Evolutionary conservation across 2,113 vertebrate species (phyloP).

Genomic region (Misgurnus mizolepis): DNA sequence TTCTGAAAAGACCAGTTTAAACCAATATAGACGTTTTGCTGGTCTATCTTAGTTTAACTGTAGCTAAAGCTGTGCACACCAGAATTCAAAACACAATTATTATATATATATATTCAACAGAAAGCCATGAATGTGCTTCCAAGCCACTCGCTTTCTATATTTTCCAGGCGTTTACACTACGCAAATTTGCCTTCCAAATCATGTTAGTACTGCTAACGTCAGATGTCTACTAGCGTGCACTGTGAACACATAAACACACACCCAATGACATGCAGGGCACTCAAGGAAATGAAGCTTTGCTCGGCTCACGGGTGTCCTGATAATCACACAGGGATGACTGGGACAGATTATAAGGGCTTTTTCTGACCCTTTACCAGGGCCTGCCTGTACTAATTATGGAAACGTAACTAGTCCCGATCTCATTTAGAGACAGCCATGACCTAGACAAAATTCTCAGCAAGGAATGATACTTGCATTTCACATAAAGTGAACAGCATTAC

Average conservation of each 20-base stretch:
- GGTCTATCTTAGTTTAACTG: no score
- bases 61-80: background rate
- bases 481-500: background rate
- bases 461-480: background rate
- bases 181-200: slow-evolving; percentile 36
- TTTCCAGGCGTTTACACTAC: slow-evolving; percentile 7
- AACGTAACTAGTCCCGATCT: slow-evolving; percentile 39
- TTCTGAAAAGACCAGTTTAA: background rate
- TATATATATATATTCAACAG: background rate
- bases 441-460: slow-evolving; percentile 28
- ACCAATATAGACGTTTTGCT: no score
- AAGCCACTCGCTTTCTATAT: background rate
- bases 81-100: background rate
- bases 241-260: background rate
- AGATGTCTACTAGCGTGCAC: slow-evolving; percentile 4
- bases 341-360: slow-evolving; percentile 35
- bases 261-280: slow-evolving; percentile 18
- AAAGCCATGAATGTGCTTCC: no score
- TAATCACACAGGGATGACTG: slow-evolving; percentile 26
- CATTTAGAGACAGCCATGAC: slow-evolving; percentile 31
- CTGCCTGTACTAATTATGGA: slow-evolving; percentile 44
- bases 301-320: slow-evolving; percentile 19
- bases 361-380: slow-evolving; percentile 30
- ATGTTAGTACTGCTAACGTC: background rate
- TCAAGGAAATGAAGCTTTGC: slow-evolving; percentile 33